Conservation (phyloP, 2,888 invertebrate genomes). For the Drosophila paranaensis region DNA sequence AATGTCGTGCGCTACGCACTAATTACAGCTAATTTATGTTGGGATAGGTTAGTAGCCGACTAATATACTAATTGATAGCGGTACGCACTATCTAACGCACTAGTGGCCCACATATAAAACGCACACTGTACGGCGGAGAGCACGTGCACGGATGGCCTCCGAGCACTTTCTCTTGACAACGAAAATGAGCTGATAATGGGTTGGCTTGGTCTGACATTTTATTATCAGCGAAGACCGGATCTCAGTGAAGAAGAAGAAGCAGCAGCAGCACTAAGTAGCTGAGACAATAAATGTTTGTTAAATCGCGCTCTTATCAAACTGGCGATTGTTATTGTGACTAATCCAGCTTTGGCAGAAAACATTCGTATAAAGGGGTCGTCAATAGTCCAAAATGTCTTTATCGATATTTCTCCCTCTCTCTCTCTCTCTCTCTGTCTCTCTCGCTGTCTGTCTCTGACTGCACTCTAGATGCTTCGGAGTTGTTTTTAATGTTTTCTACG, state of each 20-base stretch:
- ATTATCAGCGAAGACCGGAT: slow-evolving; percentile 61
- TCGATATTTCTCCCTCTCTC: background rate
- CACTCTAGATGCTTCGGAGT: background rate
- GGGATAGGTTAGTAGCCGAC: slow-evolving; percentile 60
- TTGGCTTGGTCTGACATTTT: slow-evolving; percentile 45
- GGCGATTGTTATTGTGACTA: slow-evolving; percentile 51
- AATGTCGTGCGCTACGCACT: slow-evolving; percentile 41
- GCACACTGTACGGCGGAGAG: slow-evolving; percentile 4
- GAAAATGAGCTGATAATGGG: slow-evolving; percentile 54
- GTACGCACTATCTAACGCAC: slow-evolving; percentile 66
- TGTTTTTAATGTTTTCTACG: slow-evolving; percentile 65
- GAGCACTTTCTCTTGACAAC: slow-evolving; percentile 43
- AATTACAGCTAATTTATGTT: slow-evolving; percentile 47
- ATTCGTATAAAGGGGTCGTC: slow-evolving; percentile 9
- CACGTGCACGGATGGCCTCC: slow-evolving; percentile 28
- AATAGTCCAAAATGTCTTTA: background rate
- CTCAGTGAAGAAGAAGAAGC: slow-evolving; percentile 24
- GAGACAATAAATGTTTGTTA: slow-evolving; percentile 31
- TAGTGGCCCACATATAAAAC: slow-evolving; percentile 51
- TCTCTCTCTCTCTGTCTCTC: too few species aligned
- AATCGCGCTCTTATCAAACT: slow-evolving; percentile 47
- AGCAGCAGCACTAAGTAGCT: slow-evolving; percentile 29
- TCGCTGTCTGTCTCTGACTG: background rate
- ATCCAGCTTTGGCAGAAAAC: slow-evolving; percentile 32
- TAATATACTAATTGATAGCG: slow-evolving; percentile 26